These are phyloP conservation scores for Colistium nudipinnis DNA, from an alignment of 2,113 vertebrate species.

Conservation along the genomic window DNA sequence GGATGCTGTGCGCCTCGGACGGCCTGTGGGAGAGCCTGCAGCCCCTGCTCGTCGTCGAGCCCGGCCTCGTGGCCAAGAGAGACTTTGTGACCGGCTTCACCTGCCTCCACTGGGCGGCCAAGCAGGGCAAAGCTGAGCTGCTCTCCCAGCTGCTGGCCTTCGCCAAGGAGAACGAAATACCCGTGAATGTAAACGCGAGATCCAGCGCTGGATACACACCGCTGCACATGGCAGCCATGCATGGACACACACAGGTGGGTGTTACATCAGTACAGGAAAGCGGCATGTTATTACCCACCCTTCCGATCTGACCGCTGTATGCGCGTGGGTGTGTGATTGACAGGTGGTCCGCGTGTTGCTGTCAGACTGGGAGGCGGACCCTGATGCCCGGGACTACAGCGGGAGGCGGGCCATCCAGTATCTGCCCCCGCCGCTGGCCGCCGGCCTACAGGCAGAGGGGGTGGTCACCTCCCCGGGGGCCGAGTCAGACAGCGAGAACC, in stretches of 20 bases:
- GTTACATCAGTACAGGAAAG: constrained; percentile 25
- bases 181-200: constrained; percentile 88
- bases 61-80: constrained; percentile 86
- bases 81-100: constrained; percentile 97
- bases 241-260: constrained; percentile 85
- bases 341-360: constrained; percentile 90
- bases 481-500: constrained; percentile 76
- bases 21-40: constrained; percentile 92
- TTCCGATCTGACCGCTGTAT: no score
- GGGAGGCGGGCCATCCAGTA: constrained; percentile 94
- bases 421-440: constrained; percentile 76
- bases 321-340: constrained; percentile 23
- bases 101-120: constrained; percentile 97
- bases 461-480: constrained; percentile 75
- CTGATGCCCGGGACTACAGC: constrained; percentile 92
- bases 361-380: constrained; percentile 92
- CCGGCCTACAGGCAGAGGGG: constrained; percentile 85
- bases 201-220: constrained; percentile 93
- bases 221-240: constrained; percentile 95
- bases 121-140: constrained; percentile 91
- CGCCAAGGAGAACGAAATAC: constrained; percentile 84
- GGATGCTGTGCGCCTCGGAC: constrained; percentile 94
- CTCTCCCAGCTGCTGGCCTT: constrained; percentile 88
- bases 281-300: not conserved
- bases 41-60: constrained; percentile 86